Evolutionary conservation across 2,113 vertebrate species (phyloP).

Genomic region (Syrmaticus mikado): DNA sequence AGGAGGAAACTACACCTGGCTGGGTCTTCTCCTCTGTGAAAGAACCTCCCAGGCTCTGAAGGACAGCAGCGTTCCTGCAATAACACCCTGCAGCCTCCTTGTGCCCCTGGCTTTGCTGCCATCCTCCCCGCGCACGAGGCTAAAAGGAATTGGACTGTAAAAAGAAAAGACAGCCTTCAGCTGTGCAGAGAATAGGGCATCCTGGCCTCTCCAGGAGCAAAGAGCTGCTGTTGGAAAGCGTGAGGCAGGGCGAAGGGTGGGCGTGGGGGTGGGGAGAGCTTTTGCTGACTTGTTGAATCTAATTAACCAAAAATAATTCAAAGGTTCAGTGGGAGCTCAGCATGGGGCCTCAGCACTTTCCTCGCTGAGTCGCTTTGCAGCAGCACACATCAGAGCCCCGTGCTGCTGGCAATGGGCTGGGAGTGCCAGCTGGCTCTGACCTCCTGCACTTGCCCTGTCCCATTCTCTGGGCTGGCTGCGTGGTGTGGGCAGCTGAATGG

Average conservation of each 20-base stretch:
- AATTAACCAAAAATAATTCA: not conserved
- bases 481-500: too few species aligned
- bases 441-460: too few species aligned
- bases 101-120: not conserved
- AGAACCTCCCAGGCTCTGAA: not conserved
- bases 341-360: not conserved
- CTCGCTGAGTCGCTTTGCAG: not conserved
- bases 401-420: not conserved
- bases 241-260: not conserved
- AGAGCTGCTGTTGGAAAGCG: not conserved
- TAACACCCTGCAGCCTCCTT: not conserved
- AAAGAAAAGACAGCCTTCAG: not conserved
- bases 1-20: not conserved
- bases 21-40: accelerated
- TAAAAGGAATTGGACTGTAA: not conserved
- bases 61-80: not conserved
- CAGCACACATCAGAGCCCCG: accelerated
- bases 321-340: not conserved
- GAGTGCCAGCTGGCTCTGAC: too few species aligned
- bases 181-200: accelerated
- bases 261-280: not conserved
- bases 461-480: too few species aligned
- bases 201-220: not conserved
- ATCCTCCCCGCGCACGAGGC: accelerated
- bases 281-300: not conserved